Conservation (phyloP, 2,113 vertebrate species). For the Stegostoma tigrinum region DNA sequence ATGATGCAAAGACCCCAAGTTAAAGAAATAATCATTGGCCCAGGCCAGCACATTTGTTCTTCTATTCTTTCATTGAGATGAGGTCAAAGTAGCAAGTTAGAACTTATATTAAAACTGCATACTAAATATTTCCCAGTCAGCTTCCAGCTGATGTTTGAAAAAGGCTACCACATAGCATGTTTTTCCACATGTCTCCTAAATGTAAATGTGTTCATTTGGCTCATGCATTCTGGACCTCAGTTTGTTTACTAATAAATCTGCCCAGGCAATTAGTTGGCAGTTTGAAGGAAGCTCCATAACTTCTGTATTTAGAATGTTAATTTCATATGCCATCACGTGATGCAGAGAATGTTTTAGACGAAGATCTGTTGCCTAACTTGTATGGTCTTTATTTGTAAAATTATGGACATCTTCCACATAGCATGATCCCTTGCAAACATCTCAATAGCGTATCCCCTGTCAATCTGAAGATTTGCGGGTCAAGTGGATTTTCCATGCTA, state of each 20-base stretch:
- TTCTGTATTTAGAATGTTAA: background rate
- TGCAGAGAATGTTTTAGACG: background rate
- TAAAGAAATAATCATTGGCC: background rate
- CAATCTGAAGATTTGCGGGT: no score
- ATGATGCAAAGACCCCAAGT: background rate
- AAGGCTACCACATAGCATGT: background rate
- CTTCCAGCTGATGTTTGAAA: background rate
- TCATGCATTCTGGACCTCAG: background rate
- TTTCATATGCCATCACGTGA: background rate
- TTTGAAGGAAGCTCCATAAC: background rate
- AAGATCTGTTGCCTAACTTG: background rate
- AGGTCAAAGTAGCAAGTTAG: background rate
- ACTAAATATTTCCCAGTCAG: background rate
- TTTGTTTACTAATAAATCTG: background rate
- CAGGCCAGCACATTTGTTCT: background rate
- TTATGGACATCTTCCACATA: background rate
- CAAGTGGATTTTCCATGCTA: no score
- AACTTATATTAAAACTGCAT: background rate
- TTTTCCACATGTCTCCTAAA: background rate
- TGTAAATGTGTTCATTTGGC: background rate
- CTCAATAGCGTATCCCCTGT: background rate
- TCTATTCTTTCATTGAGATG: background rate
- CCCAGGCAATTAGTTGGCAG: background rate
- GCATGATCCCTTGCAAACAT: background rate
- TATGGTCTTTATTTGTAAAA: background rate